Evolutionary conservation across 2,113 vertebrate species (phyloP).

Genomic region (Fregata magnificens): DNA sequence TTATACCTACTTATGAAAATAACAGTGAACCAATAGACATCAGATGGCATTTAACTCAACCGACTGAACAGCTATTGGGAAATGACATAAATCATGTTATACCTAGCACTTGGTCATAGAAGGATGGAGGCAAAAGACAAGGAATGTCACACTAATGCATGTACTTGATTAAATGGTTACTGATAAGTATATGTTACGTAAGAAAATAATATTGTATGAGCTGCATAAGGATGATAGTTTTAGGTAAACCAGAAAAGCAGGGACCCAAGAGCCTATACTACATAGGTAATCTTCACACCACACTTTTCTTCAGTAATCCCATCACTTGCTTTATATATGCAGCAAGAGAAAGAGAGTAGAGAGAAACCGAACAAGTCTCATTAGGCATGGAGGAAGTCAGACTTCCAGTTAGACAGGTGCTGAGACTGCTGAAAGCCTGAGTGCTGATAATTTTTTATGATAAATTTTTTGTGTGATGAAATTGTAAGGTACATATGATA

Average conservation of each 20-base stretch:
- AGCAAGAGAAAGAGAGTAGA: neutral
- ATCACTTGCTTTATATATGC: neutral
- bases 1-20: neutral
- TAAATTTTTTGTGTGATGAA: neutral
- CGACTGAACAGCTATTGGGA: neutral
- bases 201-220: neutral
- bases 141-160: neutral
- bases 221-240: neutral
- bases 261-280: neutral
- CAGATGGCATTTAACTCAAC: neutral
- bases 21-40: neutral
- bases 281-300: neutral
- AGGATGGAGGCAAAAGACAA: neutral
- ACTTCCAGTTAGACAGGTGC: neutral
- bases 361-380: neutral
- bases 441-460: neutral
- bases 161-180: neutral
- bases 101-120: neutral
- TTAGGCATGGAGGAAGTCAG: neutral
- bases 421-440: neutral
- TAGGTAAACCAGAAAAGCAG: neutral
- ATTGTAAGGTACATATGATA: neutral
- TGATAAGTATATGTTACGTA: neutral
- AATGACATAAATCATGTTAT: neutral
- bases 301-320: neutral